Evolutionary conservation across 1,140 invertebrate genomes (phyloP).

Genomic region (Stegodyphus mimosarum): DNA sequence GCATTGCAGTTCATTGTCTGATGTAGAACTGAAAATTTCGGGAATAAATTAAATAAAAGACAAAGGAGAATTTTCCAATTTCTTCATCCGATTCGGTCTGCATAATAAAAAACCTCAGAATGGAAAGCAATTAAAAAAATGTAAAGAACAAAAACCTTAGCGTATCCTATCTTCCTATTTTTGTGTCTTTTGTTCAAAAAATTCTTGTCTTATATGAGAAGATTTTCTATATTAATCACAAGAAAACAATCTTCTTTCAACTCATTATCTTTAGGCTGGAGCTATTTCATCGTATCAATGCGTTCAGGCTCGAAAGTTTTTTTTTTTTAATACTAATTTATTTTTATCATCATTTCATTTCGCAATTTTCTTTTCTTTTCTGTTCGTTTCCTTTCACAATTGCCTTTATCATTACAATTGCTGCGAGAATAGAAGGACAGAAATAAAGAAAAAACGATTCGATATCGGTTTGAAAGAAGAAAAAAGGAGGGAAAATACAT

Average conservation of each 20-base stretch:
- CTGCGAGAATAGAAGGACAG: neutral
- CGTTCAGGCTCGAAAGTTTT: neutral
- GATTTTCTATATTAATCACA: constrained; percentile 1
- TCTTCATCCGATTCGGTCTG: neutral
- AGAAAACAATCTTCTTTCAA: constrained; percentile 17
- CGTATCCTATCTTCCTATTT: neutral
- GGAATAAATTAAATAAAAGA: no score
- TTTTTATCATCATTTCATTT: constrained; percentile 25
- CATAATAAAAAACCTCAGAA: neutral
- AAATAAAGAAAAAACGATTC: neutral
- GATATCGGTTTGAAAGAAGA: neutral
- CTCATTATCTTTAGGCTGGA: constrained; percentile 4
- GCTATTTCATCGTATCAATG: neutral
- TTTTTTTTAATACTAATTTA: constrained; percentile 16
- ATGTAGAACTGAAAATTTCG: no score
- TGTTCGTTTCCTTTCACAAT: constrained; percentile 17
- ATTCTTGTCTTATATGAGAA: neutral
- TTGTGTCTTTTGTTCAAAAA: neutral
- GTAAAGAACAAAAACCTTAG: neutral
- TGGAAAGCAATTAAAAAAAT: neutral
- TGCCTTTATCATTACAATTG: constrained; percentile 47
- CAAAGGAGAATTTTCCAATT: neutral
- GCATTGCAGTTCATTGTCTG: no score
- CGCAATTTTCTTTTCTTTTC: constrained; percentile 12
- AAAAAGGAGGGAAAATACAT: constrained; percentile 2